Conservation (phyloP, 2,113 vertebrate genomes). For the Syngnathus typhle region DNA sequence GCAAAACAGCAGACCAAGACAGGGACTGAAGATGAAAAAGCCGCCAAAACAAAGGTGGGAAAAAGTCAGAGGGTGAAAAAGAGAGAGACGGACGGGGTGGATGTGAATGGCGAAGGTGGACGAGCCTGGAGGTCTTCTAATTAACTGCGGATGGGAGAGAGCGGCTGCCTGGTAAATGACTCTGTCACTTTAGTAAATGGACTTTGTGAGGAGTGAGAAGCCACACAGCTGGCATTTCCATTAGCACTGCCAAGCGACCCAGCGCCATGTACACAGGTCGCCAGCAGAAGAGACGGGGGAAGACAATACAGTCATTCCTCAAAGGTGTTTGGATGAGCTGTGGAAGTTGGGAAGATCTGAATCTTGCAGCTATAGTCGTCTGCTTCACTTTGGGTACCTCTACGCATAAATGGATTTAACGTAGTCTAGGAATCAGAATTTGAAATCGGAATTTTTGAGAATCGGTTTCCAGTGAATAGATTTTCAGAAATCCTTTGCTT, state of each 20-base stretch:
- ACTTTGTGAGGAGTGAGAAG: slow-evolving; percentile 68
- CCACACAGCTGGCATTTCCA: slow-evolving; percentile 70
- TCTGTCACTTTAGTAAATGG: slow-evolving; percentile 79
- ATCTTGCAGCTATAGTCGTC: background rate
- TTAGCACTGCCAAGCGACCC: slow-evolving; percentile 55
- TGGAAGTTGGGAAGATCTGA: background rate
- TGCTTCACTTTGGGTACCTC: background rate
- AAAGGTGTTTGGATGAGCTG: slow-evolving; percentile 13
- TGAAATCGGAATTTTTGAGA: too few relatives aligned
- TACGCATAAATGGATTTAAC: background rate
- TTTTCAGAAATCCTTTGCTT: too few relatives aligned
- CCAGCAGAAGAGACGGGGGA: slow-evolving; percentile 8
- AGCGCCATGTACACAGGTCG: slow-evolving; percentile 38
- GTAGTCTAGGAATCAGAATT: background rate
- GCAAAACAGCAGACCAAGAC: slow-evolving; percentile 1
- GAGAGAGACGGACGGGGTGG: slow-evolving; percentile 29
- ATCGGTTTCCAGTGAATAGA: too few relatives aligned
- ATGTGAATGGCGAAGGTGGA: slow-evolving; percentile 54
- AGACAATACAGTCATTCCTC: slow-evolving; percentile 32
- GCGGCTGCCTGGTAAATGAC: slow-evolving; percentile 71
- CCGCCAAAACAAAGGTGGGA: slow-evolving; percentile 5
- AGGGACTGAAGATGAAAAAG: slow-evolving; percentile 13
- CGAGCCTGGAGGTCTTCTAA: slow-evolving; percentile 72
- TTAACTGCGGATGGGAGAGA: slow-evolving; percentile 73
- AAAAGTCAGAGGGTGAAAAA: background rate